phyloP scores from a whole-genome alignment of 2,888 invertebrate genomes.

The Euzophera pinguis region DNA sequence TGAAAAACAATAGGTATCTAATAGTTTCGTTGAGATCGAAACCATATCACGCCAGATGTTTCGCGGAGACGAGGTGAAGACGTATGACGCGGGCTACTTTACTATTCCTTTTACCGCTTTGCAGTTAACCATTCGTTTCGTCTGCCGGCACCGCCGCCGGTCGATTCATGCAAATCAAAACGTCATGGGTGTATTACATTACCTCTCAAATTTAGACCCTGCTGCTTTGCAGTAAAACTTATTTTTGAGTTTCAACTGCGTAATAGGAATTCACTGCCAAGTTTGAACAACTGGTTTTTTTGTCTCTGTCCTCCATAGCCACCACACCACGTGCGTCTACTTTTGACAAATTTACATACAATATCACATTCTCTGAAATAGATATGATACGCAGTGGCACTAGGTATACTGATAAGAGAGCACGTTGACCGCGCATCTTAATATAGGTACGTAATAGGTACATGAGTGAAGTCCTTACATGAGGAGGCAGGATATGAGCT shows the following conservation, averaged over 20 bases:
- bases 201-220: slow-evolving; percentile 28
- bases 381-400: slow-evolving; percentile 25
- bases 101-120: slow-evolving; percentile 57
- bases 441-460: slow-evolving; percentile 27
- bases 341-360: slow-evolving; percentile 32
- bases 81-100: slow-evolving; percentile 57
- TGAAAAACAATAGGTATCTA: no score
- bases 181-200: slow-evolving; percentile 32
- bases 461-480: slow-evolving; percentile 29
- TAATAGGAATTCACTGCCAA: slow-evolving; percentile 64
- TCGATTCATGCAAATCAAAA: slow-evolving; percentile 40
- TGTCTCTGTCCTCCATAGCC: slow-evolving; percentile 46
- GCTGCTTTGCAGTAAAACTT: slow-evolving; percentile 21
- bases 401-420: slow-evolving; percentile 27
- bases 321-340: slow-evolving; percentile 58
- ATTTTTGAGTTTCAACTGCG: slow-evolving; percentile 21
- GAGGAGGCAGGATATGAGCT: slow-evolving; percentile 64
- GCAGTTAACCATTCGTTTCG: slow-evolving; percentile 58
- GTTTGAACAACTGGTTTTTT: slow-evolving; percentile 68
- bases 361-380: slow-evolving; percentile 18
- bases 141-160: slow-evolving; percentile 43
- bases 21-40: slow-evolving; percentile 44
- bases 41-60: slow-evolving; percentile 32
- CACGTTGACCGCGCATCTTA: slow-evolving; percentile 32
- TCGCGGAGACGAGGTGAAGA: slow-evolving; percentile 30